A percentile compares a stretch with the other conserved stretches of the same genome.
These are phyloP conservation scores for Ceratoteleas bidentatus DNA, from an alignment of 1,140 invertebrate genomes.

Conservation along the genomic window DNA sequence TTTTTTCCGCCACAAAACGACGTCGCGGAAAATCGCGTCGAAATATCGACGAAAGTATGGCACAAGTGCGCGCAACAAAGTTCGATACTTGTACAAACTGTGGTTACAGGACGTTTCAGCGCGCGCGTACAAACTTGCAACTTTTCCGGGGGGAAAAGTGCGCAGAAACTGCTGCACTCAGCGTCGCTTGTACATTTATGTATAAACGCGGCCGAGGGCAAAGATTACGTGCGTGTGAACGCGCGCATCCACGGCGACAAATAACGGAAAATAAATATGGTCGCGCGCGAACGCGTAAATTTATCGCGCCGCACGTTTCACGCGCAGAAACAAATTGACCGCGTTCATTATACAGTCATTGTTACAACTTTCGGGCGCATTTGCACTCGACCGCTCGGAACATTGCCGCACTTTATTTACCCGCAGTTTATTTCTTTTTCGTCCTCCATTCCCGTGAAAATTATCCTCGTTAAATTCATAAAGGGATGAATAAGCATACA, in stretches of 20 bases:
- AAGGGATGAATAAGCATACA: too few species aligned
- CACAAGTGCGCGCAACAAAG: conserved; percentile 60
- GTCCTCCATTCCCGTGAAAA: too few species aligned
- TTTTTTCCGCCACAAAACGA: too few species aligned
- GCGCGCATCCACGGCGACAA: conserved; percentile 29
- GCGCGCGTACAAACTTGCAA: conserved; percentile 53
- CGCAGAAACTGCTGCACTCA: conserved; percentile 50
- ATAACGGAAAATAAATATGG: conserved; percentile 60
- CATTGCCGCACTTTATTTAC: neutral
- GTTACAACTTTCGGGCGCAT: conserved; percentile 57
- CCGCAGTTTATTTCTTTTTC: too few species aligned
- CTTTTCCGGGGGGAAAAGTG: conserved; percentile 61
- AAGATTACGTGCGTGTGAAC: conserved; percentile 42
- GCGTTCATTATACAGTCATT: conserved; percentile 49
- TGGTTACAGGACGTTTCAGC: conserved; percentile 65
- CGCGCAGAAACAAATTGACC: conserved; percentile 61
- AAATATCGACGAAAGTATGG: conserved; percentile 14
- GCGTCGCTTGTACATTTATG: conserved; percentile 38
- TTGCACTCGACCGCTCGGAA: conserved; percentile 19
- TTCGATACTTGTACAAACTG: conserved; percentile 75
- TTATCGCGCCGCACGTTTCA: conserved; percentile 55
- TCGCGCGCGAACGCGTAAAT: conserved; percentile 52
- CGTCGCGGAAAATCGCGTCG: neutral
- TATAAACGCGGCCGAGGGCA: conserved; percentile 19
- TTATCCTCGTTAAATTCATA: too few species aligned